A percentile compares a stretch with the other conserved stretches of the same genome.
These are phyloP conservation scores for Melanostigma gelatinosum DNA, from an alignment of 2,113 vertebrate genomes.

Conservation along the genomic window DNA sequence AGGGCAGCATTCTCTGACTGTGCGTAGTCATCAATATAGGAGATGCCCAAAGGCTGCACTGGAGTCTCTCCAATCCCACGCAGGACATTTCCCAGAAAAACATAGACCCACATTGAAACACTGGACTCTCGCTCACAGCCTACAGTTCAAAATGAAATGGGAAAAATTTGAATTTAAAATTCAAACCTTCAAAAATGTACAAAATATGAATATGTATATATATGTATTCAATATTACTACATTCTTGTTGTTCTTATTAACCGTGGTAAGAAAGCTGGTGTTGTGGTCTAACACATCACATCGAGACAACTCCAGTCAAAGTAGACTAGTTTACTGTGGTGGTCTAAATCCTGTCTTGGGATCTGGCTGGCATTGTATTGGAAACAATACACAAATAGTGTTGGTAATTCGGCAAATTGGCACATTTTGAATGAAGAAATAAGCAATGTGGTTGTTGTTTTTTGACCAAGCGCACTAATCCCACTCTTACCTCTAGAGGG, in stretches of 20 bases:
- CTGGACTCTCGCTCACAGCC: constrained; percentile 86
- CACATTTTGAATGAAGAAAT: neutral
- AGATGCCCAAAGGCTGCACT: constrained; percentile 89
- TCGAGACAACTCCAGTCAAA: neutral
- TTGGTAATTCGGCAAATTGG: neutral
- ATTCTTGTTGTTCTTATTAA: neutral
- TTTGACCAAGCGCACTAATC: neutral
- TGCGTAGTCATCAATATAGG: constrained; percentile 92
- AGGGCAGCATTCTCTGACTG: constrained; percentile 90
- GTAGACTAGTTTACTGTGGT: neutral
- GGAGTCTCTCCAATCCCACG: constrained; percentile 92
- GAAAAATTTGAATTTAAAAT: neutral
- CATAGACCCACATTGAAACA: constrained; percentile 89
- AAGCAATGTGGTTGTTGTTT: too few relatives aligned
- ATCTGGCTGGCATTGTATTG: neutral
- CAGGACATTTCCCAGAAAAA: constrained; percentile 90
- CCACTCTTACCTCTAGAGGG: constrained; percentile 71
- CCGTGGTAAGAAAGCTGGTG: neutral
- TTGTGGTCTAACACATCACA: neutral
- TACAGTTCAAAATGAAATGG: constrained; percentile 38
- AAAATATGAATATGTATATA: too few relatives aligned
- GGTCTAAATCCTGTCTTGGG: neutral
- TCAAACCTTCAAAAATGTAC: neutral
- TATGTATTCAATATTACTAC: neutral
- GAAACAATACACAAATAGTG: neutral